These are phyloP conservation scores for Sepiola atlantica DNA, from an alignment of 2,888 invertebrate species.

Conservation along the genomic window DNA sequence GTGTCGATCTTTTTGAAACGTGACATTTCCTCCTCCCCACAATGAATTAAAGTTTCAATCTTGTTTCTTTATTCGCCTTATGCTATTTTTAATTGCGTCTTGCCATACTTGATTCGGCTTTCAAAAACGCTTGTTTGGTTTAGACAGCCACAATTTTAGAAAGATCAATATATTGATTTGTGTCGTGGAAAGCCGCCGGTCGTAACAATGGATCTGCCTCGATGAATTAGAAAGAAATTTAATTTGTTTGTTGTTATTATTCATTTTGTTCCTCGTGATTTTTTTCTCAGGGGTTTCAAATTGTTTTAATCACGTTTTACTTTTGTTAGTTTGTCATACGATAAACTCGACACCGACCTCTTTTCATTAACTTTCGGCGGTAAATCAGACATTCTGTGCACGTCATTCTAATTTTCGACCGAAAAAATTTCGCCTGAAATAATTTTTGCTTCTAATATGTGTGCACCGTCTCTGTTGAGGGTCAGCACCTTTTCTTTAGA, in stretches of 20 bases:
- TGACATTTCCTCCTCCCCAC: no score
- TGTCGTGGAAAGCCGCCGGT: neutral
- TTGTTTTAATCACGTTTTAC: neutral
- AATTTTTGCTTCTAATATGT: neutral
- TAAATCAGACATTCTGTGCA: neutral
- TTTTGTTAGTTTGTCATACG: neutral
- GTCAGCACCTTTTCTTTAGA: no score
- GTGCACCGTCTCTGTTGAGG: no score
- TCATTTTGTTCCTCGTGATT: neutral
- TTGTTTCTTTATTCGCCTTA: neutral
- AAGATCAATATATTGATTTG: constrained; percentile 19
- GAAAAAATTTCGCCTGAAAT: neutral
- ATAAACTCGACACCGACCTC: neutral
- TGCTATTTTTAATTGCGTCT: neutral
- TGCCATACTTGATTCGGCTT: neutral
- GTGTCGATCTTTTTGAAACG: no score
- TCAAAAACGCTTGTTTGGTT: neutral
- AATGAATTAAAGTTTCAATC: no score
- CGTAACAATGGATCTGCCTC: constrained; percentile 32
- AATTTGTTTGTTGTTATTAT: neutral
- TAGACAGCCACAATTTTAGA: neutral
- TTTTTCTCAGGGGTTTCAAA: neutral
- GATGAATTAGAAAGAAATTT: neutral
- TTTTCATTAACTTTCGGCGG: neutral
- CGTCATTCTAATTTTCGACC: neutral